A percentile compares a stretch with the other conserved stretches of the same genome.
These are phyloP conservation scores for Centruroides vittatus DNA, from an alignment of 1,140 invertebrate genomes.

Conservation along the genomic window DNA sequence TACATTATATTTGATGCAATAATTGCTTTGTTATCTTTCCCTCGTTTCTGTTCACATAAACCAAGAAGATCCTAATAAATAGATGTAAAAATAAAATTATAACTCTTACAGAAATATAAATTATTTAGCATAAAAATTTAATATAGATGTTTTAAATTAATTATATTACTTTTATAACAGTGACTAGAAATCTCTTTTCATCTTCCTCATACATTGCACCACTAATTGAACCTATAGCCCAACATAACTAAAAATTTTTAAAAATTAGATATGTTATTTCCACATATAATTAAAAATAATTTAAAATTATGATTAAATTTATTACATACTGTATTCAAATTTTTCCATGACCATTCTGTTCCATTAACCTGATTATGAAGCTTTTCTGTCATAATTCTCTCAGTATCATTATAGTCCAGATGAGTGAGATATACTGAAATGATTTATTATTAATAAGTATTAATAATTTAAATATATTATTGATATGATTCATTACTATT, in stretches of 20 bases:
- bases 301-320: too few relatives aligned
- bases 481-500: not conserved
- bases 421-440: conserved; percentile 86
- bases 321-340: conserved; percentile 73
- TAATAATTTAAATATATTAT: not conserved
- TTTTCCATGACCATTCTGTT: conserved; percentile 99
- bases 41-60: conserved; percentile 97
- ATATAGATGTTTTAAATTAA: not conserved
- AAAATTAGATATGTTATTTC: conserved; percentile 1
- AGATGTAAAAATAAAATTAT: not conserved
- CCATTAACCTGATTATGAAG: conserved; percentile 98
- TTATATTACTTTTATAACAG: conserved; percentile 70
- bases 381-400: conserved; percentile 98
- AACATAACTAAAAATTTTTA: conserved; percentile 55
- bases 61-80: conserved; percentile 65
- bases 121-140: not conserved
- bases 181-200: conserved; percentile 97
- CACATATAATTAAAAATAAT: too few relatives aligned
- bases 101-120: not conserved
- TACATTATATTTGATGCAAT: conserved; percentile 99
- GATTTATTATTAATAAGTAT: not conserved
- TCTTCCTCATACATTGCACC: conserved; percentile 99
- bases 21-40: conserved; percentile 99
- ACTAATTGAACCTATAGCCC: conserved; percentile 99
- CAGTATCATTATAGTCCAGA: conserved; percentile 94